phyloP scores from a whole-genome alignment of 2,113 vertebrate species.

The Melanocharis versteri region DNA sequence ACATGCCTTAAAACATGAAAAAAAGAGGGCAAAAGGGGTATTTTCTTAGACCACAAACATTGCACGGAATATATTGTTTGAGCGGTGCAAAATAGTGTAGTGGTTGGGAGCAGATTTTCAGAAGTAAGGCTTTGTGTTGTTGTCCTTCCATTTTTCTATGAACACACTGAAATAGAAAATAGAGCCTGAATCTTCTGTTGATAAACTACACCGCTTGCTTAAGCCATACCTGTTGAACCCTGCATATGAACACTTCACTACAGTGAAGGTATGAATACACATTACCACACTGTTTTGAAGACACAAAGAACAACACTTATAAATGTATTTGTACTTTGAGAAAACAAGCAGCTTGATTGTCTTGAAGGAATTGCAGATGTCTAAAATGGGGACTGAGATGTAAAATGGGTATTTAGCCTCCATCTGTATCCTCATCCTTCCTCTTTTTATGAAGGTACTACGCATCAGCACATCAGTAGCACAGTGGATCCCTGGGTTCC shows the following conservation, averaged over 20 bases:
- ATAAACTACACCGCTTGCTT: background rate
- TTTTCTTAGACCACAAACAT: background rate
- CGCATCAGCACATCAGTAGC: background rate
- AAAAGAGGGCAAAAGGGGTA: rapidly evolving
- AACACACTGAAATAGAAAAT: background rate
- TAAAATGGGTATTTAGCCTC: background rate
- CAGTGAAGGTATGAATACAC: background rate
- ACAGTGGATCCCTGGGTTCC: background rate
- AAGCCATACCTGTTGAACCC: background rate
- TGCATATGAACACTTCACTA: background rate
- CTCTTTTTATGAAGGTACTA: background rate
- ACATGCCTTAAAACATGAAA: background rate
- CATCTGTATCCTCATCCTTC: background rate
- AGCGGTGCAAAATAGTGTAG: background rate
- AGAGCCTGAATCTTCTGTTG: background rate
- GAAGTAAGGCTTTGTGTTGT: background rate
- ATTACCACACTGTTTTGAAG: background rate
- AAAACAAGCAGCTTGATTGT: background rate
- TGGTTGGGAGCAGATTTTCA: background rate
- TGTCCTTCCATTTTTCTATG: background rate
- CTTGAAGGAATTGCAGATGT: background rate
- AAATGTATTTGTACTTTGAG: background rate
- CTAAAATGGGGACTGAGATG: background rate
- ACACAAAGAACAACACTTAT: background rate
- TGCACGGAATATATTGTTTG: background rate